Evolutionary conservation across 1,140 invertebrate genomes (phyloP).

Genomic region (Drosophila nigromelanica): DNA sequence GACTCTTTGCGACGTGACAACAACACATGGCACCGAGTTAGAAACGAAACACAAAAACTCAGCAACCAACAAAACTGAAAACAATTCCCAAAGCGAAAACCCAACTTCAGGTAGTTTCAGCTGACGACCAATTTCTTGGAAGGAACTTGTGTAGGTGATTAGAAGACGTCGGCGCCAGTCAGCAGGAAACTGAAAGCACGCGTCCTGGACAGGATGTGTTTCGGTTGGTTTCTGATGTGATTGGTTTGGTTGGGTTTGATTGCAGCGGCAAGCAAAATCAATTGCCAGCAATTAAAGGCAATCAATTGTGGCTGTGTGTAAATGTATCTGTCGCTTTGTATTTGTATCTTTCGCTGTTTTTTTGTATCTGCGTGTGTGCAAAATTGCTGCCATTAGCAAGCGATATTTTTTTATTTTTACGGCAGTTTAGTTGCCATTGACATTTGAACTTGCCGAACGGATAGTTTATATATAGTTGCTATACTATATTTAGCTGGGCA

Average conservation of each 20-base stretch:
- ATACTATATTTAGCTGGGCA: constrained; percentile 7
- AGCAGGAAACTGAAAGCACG: constrained; percentile 13
- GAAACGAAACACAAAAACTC: neutral
- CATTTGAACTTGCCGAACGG: constrained; percentile 71
- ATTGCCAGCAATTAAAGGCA: constrained; percentile 44
- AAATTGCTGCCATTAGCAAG: constrained; percentile 70
- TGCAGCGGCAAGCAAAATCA: constrained; percentile 12
- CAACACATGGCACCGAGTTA: constrained; percentile 26
- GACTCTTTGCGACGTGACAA: constrained; percentile 34
- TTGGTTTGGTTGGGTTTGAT: constrained; percentile 9
- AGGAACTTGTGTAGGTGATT: constrained; percentile 20
- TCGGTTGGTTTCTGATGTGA: neutral
- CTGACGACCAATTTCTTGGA: constrained; percentile 16
- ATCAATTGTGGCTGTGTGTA: constrained; percentile 26
- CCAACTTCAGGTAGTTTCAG: constrained; percentile 27
- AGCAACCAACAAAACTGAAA: neutral
- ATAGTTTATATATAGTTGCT: constrained; percentile 10
- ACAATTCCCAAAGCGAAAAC: constrained; percentile 9
- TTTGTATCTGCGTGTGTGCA: constrained; percentile 34
- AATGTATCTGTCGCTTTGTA: constrained; percentile 12
- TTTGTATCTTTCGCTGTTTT: neutral
- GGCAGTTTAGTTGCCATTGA: constrained; percentile 78
- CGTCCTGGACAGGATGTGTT: constrained; percentile 16
- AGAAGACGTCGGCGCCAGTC: constrained; percentile 35
- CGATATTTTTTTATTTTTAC: constrained; percentile 34